Percentiles rank a stretch among this genome's conserved stretches.
Evolutionary conservation across 2,888 invertebrate genomes (phyloP).

Genomic region (Enoplolaimus lenunculus): DNA sequence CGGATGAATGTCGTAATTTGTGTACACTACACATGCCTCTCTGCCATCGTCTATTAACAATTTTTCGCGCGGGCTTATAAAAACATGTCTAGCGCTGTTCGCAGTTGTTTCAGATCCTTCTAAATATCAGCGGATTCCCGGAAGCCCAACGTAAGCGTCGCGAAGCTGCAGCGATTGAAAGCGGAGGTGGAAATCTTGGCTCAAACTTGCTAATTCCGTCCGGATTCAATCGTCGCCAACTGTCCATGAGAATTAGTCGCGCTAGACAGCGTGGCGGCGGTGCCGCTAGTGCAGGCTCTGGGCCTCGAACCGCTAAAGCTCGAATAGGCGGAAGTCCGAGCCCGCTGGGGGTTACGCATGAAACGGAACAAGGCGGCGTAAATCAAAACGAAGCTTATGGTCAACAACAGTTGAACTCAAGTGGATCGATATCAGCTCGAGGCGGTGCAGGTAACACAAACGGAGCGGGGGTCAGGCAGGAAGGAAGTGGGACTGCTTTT

Average conservation of each 20-base stretch:
- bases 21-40: no score
- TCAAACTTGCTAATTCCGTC: neutral
- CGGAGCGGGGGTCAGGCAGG: no score
- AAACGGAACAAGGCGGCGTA: neutral
- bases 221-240: neutral
- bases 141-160: neutral
- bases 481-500: neutral
- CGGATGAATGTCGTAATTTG: no score
- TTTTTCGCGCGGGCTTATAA: no score
- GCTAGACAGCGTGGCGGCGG: neutral
- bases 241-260: slow-evolving; percentile 13
- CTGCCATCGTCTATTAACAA: no score
- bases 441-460: neutral
- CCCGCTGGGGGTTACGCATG: no score
- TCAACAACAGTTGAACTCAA: no score
- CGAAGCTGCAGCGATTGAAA: neutral
- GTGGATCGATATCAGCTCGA: no score
- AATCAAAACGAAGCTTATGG: no score
- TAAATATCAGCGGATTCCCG: slow-evolving; percentile 16
- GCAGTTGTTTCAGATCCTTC: slow-evolving; percentile 15
- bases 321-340: neutral
- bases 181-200: neutral
- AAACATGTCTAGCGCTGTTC: no score
- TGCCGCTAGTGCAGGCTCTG: neutral
- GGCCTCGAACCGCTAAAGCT: neutral